Evolutionary conservation across 2,888 invertebrate genomes (phyloP).

Genomic region (Ochlodes sylvanus): DNA sequence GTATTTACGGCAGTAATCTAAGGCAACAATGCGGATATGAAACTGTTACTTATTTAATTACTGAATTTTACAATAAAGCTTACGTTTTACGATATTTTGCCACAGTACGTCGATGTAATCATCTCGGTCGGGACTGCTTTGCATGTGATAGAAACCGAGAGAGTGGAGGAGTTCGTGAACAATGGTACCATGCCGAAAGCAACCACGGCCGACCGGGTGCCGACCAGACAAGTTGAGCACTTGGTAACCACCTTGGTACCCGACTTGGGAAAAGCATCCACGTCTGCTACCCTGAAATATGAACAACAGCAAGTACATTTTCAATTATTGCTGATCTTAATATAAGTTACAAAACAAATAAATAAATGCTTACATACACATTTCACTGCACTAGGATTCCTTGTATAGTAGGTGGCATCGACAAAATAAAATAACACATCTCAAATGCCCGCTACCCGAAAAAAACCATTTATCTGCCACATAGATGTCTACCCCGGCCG

Average conservation of each 20-base stretch:
- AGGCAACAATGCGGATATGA: constrained; percentile 23
- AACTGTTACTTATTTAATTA: constrained; percentile 8
- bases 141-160: constrained; percentile 93
- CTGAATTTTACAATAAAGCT: constrained; percentile 43
- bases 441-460: too few relatives aligned
- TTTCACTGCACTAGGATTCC: too few relatives aligned
- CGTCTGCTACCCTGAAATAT: constrained; percentile 67
- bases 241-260: constrained; percentile 78
- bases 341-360: too few relatives aligned
- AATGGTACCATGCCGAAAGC: constrained; percentile 87
- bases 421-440: too few relatives aligned
- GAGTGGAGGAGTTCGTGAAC: constrained; percentile 92
- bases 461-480: too few relatives aligned
- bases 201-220: constrained; percentile 84
- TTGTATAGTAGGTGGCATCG: too few relatives aligned
- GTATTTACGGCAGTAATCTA: constrained; percentile 3
- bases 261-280: constrained; percentile 82
- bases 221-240: constrained; percentile 84
- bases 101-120: constrained; percentile 89
- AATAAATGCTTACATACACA: too few relatives aligned
- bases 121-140: constrained; percentile 91
- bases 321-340: background rate
- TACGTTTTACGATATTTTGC: constrained; percentile 88
- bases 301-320: background rate
- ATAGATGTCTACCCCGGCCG: too few relatives aligned